Conservation (phyloP, 2,888 invertebrate species). For the Ecliptopera silaceata region DNA sequence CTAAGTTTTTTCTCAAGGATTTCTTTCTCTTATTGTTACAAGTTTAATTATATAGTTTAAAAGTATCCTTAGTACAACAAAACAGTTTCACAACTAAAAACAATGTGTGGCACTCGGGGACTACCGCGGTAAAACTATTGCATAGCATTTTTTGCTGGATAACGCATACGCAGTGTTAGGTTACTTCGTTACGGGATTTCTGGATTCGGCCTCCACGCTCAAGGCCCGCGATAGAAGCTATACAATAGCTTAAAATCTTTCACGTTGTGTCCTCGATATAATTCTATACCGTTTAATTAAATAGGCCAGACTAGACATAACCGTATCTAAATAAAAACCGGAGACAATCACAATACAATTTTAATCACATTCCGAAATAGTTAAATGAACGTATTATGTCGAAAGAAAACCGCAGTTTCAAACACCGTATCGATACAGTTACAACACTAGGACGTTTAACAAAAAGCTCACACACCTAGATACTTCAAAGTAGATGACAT, state of each 20-base stretch:
- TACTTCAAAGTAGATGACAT: slow-evolving; percentile 80
- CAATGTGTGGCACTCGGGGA: no score
- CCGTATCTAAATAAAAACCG: slow-evolving; percentile 1
- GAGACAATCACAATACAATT: slow-evolving; percentile 4
- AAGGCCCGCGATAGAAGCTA: no score
- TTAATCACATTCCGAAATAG: slow-evolving; percentile 6
- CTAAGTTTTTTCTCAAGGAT: no score
- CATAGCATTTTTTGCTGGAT: no score
- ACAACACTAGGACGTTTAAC: slow-evolving; percentile 40
- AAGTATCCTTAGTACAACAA: no score
- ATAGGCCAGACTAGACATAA: slow-evolving; percentile 8
- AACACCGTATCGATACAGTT: slow-evolving; percentile 18
- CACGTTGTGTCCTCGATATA: slow-evolving; percentile 11
- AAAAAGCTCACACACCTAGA: slow-evolving; percentile 39
- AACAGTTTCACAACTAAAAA: no score
- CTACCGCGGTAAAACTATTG: no score
- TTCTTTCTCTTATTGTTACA: no score
- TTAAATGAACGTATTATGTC: slow-evolving; percentile 4
- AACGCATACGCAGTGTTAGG: no score
- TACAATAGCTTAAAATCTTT: slow-evolving; percentile 12
- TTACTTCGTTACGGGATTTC: no score
- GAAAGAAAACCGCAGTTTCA: slow-evolving; percentile 8
- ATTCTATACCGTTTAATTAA: slow-evolving; percentile 7
- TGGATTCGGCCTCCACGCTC: no score
- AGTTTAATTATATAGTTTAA: no score